Evolutionary conservation across 1,140 invertebrate genomes (phyloP).

Genomic region (Yoshiicerus persimilis): DNA sequence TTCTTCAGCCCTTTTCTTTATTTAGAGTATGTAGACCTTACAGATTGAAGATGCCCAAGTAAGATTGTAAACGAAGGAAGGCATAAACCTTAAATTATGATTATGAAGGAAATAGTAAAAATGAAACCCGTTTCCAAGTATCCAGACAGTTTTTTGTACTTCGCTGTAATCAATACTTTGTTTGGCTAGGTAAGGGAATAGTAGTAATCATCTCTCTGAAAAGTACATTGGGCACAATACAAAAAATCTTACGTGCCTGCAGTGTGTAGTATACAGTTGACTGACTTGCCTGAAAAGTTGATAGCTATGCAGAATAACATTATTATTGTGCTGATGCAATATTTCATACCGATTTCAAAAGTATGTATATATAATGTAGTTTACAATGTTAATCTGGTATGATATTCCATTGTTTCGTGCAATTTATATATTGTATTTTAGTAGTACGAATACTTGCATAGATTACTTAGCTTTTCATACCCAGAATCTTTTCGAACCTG

Average conservation of each 20-base stretch:
- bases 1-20: not conserved
- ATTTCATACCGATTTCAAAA: not conserved
- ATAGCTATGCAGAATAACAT: not conserved
- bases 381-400: not conserved
- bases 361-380: not conserved
- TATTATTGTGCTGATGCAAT: not conserved
- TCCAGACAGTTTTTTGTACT: not conserved
- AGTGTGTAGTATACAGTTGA: no score
- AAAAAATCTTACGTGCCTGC: not conserved
- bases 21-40: not conserved
- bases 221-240: not conserved
- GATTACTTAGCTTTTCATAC: no score
- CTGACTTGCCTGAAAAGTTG: not conserved
- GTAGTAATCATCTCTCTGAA: not conserved
- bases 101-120: not conserved
- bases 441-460: no score
- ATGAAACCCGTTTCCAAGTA: not conserved
- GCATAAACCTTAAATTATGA: not conserved
- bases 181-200: not conserved
- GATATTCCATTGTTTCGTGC: not conserved
- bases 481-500: no score
- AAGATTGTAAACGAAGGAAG: not conserved
- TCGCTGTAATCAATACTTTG: not conserved
- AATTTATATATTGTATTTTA: no score
- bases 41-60: no score